A percentile compares a stretch with the other conserved stretches of the same genome.
phyloP scores from a whole-genome alignment of 2,113 vertebrate genomes.

The Merops nubicus region DNA sequence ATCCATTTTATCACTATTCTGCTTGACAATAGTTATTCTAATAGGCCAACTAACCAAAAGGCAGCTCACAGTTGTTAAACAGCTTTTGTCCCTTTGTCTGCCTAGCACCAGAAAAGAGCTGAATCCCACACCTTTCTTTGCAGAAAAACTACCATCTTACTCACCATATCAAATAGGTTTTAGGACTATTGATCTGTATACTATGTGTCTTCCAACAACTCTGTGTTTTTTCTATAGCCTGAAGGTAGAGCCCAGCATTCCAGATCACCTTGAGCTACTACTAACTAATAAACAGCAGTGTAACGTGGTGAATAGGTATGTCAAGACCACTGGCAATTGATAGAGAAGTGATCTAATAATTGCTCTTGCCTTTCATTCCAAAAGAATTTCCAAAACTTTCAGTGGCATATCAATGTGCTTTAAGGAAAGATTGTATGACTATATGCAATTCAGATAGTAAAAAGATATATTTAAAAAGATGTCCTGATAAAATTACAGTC shows the following conservation, averaged over 20 bases:
- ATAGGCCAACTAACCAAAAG: background rate
- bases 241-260: background rate
- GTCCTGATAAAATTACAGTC: background rate
- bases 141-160: background rate
- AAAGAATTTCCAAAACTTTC: background rate
- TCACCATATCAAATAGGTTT: background rate
- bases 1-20: background rate
- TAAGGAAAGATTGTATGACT: background rate
- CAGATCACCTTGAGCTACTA: background rate
- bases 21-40: background rate
- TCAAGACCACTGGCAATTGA: background rate
- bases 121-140: background rate
- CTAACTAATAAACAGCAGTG: background rate
- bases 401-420: background rate
- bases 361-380: background rate
- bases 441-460: background rate
- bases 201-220: background rate
- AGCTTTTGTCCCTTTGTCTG: background rate
- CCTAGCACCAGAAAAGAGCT: background rate
- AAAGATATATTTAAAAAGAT: background rate
- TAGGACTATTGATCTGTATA: background rate
- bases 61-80: background rate
- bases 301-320: background rate
- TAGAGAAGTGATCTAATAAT: background rate
- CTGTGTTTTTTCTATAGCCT: background rate